Evolutionary conservation across 2,113 vertebrate genomes (phyloP).

Genomic region (Notechis scutatus): DNA sequence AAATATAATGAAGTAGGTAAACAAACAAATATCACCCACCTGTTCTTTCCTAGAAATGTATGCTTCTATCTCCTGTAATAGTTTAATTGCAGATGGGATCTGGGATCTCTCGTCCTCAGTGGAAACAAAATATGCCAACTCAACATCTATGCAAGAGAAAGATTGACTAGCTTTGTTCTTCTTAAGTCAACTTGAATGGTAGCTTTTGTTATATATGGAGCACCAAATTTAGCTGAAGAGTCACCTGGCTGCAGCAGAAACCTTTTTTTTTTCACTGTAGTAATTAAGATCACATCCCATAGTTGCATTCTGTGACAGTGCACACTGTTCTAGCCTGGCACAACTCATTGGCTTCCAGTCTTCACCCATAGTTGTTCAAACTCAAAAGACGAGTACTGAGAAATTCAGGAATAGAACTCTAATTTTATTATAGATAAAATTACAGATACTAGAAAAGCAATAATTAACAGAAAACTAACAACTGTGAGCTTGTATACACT

Average conservation of each 20-base stretch:
- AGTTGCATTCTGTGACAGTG: background rate
- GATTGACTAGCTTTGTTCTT: background rate
- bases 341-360: background rate
- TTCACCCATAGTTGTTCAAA: background rate
- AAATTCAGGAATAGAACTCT: background rate
- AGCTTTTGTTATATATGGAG: background rate
- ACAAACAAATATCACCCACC: background rate
- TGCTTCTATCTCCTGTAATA: background rate
- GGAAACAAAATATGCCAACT: background rate
- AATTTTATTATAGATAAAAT: background rate
- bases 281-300: rapidly evolving
- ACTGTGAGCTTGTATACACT: background rate
- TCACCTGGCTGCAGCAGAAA: background rate
- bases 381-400: background rate
- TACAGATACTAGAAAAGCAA: background rate
- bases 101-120: background rate
- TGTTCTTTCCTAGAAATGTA: slow-evolving; percentile 10
- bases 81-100: background rate
- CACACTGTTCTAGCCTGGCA: background rate
- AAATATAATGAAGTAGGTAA: slow-evolving; percentile 12
- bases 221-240: background rate
- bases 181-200: background rate
- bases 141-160: rapidly evolving
- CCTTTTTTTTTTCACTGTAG: background rate
- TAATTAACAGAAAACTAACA: background rate